phyloP scores from a whole-genome alignment of 2,113 vertebrate genomes.

The Pontoporia blainvillei region DNA sequence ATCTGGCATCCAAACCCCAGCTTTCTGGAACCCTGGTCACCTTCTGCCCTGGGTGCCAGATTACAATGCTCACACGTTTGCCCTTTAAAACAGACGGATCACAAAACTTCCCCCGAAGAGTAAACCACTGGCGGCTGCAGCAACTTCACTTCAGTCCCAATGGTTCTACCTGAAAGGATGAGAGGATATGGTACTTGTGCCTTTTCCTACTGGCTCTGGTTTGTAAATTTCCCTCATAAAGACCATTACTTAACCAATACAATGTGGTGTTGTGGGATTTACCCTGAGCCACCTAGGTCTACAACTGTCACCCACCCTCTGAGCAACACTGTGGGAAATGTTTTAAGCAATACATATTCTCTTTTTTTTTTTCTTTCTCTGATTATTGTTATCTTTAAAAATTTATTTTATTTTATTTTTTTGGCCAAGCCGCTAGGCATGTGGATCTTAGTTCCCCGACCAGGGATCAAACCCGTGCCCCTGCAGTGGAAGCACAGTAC shows the following conservation, averaged over 20 bases:
- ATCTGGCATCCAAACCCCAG: neutral
- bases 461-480: too few species aligned
- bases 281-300: neutral
- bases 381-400: too few species aligned
- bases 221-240: neutral
- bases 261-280: neutral
- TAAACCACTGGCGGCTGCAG: neutral
- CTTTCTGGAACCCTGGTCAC: neutral
- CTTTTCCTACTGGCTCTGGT: neutral
- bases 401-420: too few species aligned
- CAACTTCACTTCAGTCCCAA: neutral
- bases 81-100: neutral
- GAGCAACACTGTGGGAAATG: neutral
- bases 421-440: too few species aligned
- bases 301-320: neutral
- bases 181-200: fast-evolving
- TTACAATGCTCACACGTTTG: neutral
- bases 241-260: neutral
- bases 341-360: neutral
- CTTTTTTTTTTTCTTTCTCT: too few species aligned
- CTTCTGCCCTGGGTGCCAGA: neutral
- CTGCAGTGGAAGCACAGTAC: too few species aligned
- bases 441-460: too few species aligned
- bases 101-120: neutral
- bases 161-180: neutral